Evolutionary conservation across 64 coral and sea anemone genomes (phyloP).

Genomic region (Montipora foliosa): DNA sequence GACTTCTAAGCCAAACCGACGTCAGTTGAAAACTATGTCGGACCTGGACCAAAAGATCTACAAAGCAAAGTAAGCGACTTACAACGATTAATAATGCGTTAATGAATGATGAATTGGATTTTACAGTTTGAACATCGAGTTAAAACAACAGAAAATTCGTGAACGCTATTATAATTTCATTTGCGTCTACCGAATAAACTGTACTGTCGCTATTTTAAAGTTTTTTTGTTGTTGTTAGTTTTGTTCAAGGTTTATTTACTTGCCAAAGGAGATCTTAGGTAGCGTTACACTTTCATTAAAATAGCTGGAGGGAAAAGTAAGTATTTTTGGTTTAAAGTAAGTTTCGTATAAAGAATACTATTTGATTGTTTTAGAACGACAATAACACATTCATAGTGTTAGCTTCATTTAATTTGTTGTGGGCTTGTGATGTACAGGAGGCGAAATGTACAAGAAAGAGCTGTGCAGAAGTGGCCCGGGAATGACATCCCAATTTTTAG

Average conservation of each 20-base stretch:
- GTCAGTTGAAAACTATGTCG: neutral
- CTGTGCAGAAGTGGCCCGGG: constrained; percentile 18
- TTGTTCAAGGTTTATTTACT: neutral
- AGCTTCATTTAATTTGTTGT: neutral
- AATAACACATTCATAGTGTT: neutral
- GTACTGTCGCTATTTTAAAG: neutral
- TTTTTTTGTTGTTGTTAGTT: neutral
- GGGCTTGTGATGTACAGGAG: neutral
- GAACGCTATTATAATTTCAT: neutral
- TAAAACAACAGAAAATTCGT: neutral
- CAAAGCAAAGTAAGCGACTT: constrained; percentile 1
- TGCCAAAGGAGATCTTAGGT: neutral
- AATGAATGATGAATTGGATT: neutral
- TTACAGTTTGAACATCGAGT: neutral
- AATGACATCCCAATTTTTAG: constrained; percentile 36
- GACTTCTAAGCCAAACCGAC: neutral
- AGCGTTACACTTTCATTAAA: neutral
- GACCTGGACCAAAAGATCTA: neutral
- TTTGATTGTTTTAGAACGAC: too few relatives aligned
- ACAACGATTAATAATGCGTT: neutral
- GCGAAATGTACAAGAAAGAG: neutral
- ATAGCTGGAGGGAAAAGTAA: neutral
- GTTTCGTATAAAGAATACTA: too few relatives aligned
- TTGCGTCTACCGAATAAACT: neutral
- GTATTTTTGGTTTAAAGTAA: too few relatives aligned